Evolutionary conservation across 1,140 invertebrate genomes (phyloP).

Genomic region (Geopemphigus sp.): DNA sequence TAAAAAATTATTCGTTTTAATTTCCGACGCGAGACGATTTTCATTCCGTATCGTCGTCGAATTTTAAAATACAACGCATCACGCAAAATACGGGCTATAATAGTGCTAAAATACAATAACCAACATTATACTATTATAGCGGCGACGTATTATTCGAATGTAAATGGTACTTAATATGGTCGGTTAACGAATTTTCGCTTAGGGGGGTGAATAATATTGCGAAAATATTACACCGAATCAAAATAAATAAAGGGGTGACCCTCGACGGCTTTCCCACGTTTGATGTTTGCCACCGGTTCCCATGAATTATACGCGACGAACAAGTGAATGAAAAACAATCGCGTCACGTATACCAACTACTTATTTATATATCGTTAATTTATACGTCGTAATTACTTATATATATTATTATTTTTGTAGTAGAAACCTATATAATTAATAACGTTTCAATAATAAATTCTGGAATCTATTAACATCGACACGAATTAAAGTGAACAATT

Average conservation of each 20-base stretch:
- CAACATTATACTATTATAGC: slow-evolving; percentile 30
- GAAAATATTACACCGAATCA: slow-evolving; percentile 4
- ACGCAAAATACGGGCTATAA: slow-evolving; percentile 1
- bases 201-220: slow-evolving; percentile 4
- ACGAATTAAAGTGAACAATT: no score
- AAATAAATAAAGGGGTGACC: slow-evolving; percentile 15
- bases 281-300: neutral
- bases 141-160: neutral
- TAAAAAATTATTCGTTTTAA: no score
- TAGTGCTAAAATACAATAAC: slow-evolving; percentile 7
- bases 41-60: neutral
- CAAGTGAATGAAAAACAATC: slow-evolving; percentile 5
- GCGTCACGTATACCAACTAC: no score
- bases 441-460: neutral
- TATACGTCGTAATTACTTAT: no score
- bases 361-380: no score
- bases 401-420: no score
- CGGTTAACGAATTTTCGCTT: neutral
- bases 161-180: neutral
- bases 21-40: no score
- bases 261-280: slow-evolving; percentile 24
- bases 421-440: no score
- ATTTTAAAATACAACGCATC: neutral
- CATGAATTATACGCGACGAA: neutral
- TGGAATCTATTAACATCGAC: no score